Conservation (phyloP, 2,888 invertebrate species). For the Clitarchus hookeri region DNA sequence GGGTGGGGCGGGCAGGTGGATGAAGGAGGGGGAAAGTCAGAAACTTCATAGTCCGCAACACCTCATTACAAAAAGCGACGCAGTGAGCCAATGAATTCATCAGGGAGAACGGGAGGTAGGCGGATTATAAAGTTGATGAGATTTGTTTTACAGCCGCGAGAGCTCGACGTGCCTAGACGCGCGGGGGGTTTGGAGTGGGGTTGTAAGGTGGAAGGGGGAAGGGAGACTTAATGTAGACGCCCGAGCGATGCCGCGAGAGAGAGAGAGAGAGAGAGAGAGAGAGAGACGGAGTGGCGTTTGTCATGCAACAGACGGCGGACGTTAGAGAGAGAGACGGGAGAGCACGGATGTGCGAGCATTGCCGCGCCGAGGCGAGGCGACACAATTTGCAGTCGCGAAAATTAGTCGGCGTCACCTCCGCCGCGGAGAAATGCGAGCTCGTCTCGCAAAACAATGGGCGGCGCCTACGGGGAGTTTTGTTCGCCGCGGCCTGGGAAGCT, state of each 20-base stretch:
- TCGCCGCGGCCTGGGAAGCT: no score
- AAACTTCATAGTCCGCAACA: slow-evolving; percentile 24
- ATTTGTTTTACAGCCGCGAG: slow-evolving; percentile 33
- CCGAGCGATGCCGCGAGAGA: background rate
- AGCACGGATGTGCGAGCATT: background rate
- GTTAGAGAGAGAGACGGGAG: background rate
- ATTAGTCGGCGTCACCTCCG: background rate
- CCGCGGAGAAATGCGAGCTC: no score
- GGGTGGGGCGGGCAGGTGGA: background rate
- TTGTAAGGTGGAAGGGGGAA: background rate
- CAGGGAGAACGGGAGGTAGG: slow-evolving; percentile 3
- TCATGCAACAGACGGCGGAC: background rate
- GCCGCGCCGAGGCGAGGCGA: background rate
- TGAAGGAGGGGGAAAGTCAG: slow-evolving; percentile 10
- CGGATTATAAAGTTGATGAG: slow-evolving; percentile 32
- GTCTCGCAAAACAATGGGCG: no score
- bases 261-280: background rate
- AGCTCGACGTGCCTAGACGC: background rate
- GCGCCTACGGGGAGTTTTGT: no score
- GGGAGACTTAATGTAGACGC: background rate
- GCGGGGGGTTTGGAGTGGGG: background rate
- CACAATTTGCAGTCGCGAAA: background rate
- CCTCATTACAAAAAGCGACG: slow-evolving; percentile 36
- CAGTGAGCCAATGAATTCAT: slow-evolving; percentile 30
- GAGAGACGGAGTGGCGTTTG: background rate